A percentile compares a stretch with the other conserved stretches of the same genome.
Conservation (phyloP, 2,113 vertebrate species). For the Triplophysa siluroides region DNA sequence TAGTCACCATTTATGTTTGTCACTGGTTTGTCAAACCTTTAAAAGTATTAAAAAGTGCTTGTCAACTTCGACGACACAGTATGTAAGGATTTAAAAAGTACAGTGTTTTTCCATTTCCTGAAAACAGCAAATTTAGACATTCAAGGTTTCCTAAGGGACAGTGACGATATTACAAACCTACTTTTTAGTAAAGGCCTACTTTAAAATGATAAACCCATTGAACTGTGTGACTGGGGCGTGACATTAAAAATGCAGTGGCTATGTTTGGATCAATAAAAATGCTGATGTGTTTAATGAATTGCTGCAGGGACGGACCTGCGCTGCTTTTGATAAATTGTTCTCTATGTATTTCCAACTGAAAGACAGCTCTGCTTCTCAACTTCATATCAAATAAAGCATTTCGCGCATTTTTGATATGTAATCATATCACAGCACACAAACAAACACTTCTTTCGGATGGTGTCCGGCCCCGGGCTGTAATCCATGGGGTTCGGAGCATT, state of each 20-base stretch:
- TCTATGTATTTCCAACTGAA: background rate
- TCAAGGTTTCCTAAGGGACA: too few species aligned
- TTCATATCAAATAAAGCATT: slow-evolving; percentile 15
- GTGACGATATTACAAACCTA: too few species aligned
- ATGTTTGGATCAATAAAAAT: background rate
- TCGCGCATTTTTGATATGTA: background rate
- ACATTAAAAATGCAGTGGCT: slow-evolving; percentile 7
- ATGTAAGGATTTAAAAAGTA: too few species aligned
- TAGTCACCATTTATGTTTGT: too few species aligned
- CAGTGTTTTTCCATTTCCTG: too few species aligned
- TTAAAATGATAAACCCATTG: slow-evolving; percentile 21
- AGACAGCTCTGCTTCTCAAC: slow-evolving; percentile 35
- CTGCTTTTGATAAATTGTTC: background rate
- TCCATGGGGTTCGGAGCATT: slow-evolving; percentile 36
- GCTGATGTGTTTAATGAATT: slow-evolving; percentile 19
- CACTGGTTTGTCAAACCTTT: too few species aligned
- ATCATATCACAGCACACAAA: background rate
- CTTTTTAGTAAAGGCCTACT: too few species aligned
- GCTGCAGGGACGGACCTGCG: background rate
- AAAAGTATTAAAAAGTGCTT: too few species aligned
- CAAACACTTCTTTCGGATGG: background rate
- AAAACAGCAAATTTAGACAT: too few species aligned
- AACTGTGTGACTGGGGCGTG: background rate
- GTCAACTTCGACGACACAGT: too few species aligned
- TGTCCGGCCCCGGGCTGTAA: slow-evolving; percentile 21